phyloP scores from a whole-genome alignment of 2,797 vertebrate species.

The Epinephelus malabaricus region DNA sequence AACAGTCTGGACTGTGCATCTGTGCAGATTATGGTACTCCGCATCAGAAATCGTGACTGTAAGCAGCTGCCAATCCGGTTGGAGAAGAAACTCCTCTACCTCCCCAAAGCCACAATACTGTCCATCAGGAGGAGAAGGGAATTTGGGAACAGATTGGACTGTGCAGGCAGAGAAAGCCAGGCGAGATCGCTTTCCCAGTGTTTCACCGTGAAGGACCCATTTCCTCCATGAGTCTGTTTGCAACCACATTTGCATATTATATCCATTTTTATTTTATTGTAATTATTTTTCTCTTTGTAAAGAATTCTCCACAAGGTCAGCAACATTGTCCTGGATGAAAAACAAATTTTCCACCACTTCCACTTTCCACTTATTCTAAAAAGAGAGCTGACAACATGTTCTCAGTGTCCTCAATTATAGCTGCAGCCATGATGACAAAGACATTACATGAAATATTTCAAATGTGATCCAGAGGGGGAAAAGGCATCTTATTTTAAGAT shows the following conservation, averaged over 20 bases:
- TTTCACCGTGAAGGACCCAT: conserved; percentile 11
- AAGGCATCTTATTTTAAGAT: not conserved
- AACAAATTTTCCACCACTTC: not conserved
- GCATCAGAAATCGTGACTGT: conserved; percentile 31
- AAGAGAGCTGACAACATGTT: not conserved
- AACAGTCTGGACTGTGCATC: conserved; percentile 58
- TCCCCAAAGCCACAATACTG: conserved; percentile 27
- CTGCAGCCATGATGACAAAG: no score
- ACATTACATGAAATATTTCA: not conserved
- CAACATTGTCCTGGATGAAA: no score
- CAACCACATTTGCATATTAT: not conserved
- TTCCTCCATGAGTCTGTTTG: not conserved
- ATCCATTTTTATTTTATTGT: no score
- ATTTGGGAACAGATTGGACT: conserved; percentile 45
- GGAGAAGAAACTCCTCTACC: conserved; percentile 45
- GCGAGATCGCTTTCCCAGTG: conserved; percentile 4
- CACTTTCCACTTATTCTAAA: not conserved
- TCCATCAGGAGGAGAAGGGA: conserved; percentile 30
- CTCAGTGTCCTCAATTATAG: not conserved
- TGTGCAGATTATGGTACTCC: conserved; percentile 61
- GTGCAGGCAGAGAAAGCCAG: conserved; percentile 7
- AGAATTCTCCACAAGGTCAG: not conserved
- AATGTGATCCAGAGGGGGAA: not conserved
- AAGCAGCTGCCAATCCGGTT: conserved; percentile 63
- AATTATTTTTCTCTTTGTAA: no score